Evolutionary conservation across 2,113 vertebrate species (phyloP).

Genomic region (Ptyas mucosa): DNA sequence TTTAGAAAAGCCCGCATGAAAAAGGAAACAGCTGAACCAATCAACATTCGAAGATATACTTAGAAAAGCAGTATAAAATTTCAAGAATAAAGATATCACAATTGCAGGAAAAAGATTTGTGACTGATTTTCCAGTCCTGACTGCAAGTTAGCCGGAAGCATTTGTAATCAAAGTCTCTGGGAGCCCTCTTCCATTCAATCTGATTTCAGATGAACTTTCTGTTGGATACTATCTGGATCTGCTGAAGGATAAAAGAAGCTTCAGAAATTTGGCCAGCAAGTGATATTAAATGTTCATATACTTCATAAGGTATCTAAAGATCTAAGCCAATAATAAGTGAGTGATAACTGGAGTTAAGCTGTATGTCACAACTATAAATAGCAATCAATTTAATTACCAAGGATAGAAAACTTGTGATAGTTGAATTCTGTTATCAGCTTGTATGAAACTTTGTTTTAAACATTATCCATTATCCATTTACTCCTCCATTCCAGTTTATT

Average conservation of each 20-base stretch:
- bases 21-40: background rate
- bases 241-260: background rate
- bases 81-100: background rate
- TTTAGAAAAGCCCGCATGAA: background rate
- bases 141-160: background rate
- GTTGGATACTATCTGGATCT: background rate
- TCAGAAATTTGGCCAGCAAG: background rate
- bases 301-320: background rate
- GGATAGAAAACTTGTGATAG: background rate
- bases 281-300: background rate
- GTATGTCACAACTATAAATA: background rate
- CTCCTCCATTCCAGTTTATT: background rate
- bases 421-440: background rate
- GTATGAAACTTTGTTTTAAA: background rate
- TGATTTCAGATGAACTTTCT: background rate
- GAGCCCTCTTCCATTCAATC: background rate
- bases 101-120: background rate
- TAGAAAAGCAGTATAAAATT: background rate
- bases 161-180: background rate
- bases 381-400: background rate
- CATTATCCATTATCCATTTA: background rate
- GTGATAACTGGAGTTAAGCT: background rate
- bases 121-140: background rate
- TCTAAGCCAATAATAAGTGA: background rate
- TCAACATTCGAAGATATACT: background rate